These are phyloP conservation scores for Nemotelus pantherinus DNA, from an alignment of 2,888 invertebrate genomes.

Conservation along the genomic window DNA sequence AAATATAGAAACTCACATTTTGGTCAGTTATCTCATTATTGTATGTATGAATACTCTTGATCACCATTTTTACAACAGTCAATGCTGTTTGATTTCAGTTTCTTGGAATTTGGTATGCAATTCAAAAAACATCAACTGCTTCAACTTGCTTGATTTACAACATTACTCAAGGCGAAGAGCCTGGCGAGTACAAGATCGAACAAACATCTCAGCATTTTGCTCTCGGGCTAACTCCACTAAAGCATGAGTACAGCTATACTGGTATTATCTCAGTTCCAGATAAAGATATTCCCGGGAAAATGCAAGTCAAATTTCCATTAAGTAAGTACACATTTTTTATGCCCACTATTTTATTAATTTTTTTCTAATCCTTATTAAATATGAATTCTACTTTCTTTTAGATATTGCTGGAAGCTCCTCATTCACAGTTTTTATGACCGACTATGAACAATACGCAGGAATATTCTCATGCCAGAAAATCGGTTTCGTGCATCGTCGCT, in stretches of 20 bases:
- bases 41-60: too few relatives aligned
- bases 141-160: slow-evolving; percentile 83
- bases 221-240: slow-evolving; percentile 76
- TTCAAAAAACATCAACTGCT: slow-evolving; percentile 84
- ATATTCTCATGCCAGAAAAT: slow-evolving; percentile 83
- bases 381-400: slow-evolving; percentile 58
- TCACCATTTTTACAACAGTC: too few relatives aligned
- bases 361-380: neutral
- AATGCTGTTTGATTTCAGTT: slow-evolving; percentile 67
- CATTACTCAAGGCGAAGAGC: slow-evolving; percentile 76
- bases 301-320: slow-evolving; percentile 81
- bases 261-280: slow-evolving; percentile 75
- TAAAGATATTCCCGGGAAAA: slow-evolving; percentile 72
- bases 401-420: slow-evolving; percentile 79
- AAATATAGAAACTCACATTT: too few relatives aligned
- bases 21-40: too few relatives aligned
- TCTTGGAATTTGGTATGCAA: slow-evolving; percentile 82
- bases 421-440: slow-evolving; percentile 78
- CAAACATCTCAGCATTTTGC: slow-evolving; percentile 79
- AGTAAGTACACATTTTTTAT: slow-evolving; percentile 69
- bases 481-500: slow-evolving; percentile 76
- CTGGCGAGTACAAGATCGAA: slow-evolving; percentile 74
- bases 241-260: slow-evolving; percentile 82
- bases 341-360: neutral
- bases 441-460: slow-evolving; percentile 78